Conservation (phyloP, 2,797 vertebrate genomes). For the Lutjanus campechanus region DNA sequence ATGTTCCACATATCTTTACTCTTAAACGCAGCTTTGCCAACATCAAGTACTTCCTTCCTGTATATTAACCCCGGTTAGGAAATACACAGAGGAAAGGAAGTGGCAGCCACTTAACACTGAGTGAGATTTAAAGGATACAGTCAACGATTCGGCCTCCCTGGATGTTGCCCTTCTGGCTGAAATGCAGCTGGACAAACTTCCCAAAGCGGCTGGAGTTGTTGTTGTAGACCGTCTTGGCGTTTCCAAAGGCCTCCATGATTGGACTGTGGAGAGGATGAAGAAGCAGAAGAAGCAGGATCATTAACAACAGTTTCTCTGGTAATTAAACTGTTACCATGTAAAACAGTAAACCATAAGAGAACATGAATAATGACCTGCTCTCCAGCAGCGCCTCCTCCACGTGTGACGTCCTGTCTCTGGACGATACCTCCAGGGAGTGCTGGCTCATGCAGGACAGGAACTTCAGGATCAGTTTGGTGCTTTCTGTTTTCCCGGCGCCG, state of each 20-base stretch:
- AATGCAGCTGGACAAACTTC: conserved; percentile 96
- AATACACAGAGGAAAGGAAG: background rate
- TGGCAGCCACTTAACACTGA: background rate
- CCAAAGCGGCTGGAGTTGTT: conserved; percentile 99
- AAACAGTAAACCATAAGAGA: background rate
- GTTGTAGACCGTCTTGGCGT: conserved; percentile 97
- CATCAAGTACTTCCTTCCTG: conserved; percentile 36
- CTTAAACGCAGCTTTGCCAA: background rate
- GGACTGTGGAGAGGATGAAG: conserved; percentile 82
- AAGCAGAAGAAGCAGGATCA: background rate
- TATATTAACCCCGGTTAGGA: background rate
- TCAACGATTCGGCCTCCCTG: conserved; percentile 95
- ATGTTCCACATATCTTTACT: background rate
- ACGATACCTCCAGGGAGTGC: conserved; percentile 89
- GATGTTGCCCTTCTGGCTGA: conserved; percentile 96
- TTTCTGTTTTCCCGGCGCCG: conserved; percentile 98
- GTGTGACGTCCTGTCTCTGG: conserved; percentile 87
- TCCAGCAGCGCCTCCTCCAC: conserved; percentile 96
- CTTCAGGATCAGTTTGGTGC: conserved; percentile 96
- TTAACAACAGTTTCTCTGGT: fast-evolving
- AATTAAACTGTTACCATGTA: fast-evolving
- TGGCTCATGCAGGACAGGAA: conserved; percentile 97
- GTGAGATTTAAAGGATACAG: conserved; percentile 91
- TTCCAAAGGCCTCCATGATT: conserved; percentile 99
- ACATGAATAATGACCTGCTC: conserved; percentile 89